phyloP scores from a whole-genome alignment of 2,113 vertebrate species.

The Muscicapa adusta region DNA sequence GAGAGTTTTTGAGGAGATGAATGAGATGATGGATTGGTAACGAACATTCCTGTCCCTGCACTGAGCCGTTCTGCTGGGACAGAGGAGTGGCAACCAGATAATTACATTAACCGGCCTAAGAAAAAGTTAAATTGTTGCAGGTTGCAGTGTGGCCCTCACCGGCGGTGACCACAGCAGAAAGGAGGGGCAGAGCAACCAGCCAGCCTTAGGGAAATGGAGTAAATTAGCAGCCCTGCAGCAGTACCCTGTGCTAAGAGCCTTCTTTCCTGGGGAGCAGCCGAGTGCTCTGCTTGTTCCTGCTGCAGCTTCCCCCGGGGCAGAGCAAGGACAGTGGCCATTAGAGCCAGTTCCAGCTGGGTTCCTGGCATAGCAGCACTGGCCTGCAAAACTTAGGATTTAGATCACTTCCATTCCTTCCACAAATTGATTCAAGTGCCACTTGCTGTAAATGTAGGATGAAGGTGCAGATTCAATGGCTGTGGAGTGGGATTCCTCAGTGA shows the following conservation, averaged over 20 bases:
- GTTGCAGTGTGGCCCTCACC: rapidly evolving
- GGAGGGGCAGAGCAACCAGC: background rate
- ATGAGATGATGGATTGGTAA: background rate
- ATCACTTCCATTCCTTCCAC: background rate
- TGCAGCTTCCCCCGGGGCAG: background rate
- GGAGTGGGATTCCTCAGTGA: background rate
- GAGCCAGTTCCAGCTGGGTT: background rate
- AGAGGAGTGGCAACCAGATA: background rate
- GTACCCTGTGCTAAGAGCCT: background rate
- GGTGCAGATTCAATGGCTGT: background rate
- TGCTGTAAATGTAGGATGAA: background rate
- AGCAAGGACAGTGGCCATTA: background rate
- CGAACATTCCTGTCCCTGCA: background rate
- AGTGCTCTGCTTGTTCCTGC: background rate
- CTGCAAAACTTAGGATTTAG: background rate
- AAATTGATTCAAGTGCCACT: background rate
- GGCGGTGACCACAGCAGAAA: background rate
- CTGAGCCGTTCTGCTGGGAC: background rate
- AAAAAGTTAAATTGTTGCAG: background rate
- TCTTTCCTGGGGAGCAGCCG: background rate
- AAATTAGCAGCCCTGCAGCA: background rate
- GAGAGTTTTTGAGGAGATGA: background rate
- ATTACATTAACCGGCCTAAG: background rate
- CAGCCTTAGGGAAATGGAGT: background rate
- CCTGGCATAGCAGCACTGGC: background rate